Base-by-base conservation (phyloP, 1,140 invertebrate species). In the Littorina saxatilis region DNA sequence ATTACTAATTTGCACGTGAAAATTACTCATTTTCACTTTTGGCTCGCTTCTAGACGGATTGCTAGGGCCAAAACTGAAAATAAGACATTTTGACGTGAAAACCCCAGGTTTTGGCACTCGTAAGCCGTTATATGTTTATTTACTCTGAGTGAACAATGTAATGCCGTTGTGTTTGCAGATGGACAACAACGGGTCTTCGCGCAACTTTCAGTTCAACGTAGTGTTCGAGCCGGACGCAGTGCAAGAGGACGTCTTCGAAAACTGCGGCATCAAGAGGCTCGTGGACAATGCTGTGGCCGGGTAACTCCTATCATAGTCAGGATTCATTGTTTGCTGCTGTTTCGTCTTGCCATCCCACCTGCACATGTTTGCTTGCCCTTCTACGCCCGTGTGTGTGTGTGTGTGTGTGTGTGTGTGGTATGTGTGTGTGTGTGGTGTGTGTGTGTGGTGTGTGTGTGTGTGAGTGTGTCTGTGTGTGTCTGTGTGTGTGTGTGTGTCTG, bases 241-340 rank as follows among this genome's bases (percentile, higher is more conserved):
- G 5, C 92, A 92, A 79, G 85, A 89, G 75, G 90, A 90, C 80
- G 86, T 92, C 15, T 92, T 92, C 85, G 88, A 91, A 23, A 87
- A 91, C 75, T 91, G 86, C 15, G 91, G 92, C n/a, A 89, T 92
- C n/a, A 91, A 89, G 58, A 89, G 88, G 75, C 85, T 93, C 11
- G 88, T 92, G 50, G 89, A 92, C 66, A 91, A 91, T 88, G 88
- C 92, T 35, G 80, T 92, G 11, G n/a, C n/a, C n/a, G n/a, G n/a
- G n/a, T n/a, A n/a, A n/a, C n/a, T n/a, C n/a, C n/a, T n/a, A n/a
- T n/a, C n/a, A n/a, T n/a, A n/a, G n/a, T 88, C 87, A 81, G 92
- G 92, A 91, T 92, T 84, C 7, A 23, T 66, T 29, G n/a, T 66
- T 66, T 5, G 23, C 32, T 29, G 32, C 23, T 23, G 61, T 23